phyloP scores from a whole-genome alignment of 2,113 vertebrate species.

The Anhinga rufa region DNA sequence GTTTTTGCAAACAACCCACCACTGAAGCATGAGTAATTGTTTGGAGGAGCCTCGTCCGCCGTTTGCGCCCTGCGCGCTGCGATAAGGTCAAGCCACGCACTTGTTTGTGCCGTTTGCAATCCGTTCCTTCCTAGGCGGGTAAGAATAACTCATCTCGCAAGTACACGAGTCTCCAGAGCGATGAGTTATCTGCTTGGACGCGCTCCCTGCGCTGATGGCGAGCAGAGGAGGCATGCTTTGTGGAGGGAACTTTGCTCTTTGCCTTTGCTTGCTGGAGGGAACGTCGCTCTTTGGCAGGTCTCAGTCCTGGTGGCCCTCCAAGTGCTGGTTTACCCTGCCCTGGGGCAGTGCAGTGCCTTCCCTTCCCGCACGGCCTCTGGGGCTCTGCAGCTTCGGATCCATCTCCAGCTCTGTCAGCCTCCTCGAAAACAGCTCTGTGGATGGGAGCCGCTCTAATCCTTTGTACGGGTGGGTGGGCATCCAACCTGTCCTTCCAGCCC shows the following conservation, averaged over 20 bases:
- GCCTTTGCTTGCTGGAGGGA: neutral
- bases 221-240: neutral
- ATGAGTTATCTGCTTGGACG: neutral
- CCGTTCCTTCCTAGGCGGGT: neutral
- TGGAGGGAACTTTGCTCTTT: neutral
- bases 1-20: neutral
- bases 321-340: neutral
- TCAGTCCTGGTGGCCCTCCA: neutral
- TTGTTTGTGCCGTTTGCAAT: neutral
- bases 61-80: neutral
- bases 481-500: neutral
- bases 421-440: neutral
- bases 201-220: accelerated
- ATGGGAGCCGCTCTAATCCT: neutral
- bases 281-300: neutral
- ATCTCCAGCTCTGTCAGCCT: neutral
- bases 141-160: neutral
- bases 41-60: neutral
- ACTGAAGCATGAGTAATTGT: neutral
- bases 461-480: no score
- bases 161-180: neutral
- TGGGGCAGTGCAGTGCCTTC: neutral
- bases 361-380: no score
- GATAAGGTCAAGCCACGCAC: neutral
- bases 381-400: neutral